These are phyloP conservation scores for Parauchenoglanis ngamensis DNA, from an alignment of 2,797 vertebrate genomes.

Conservation along the genomic window DNA sequence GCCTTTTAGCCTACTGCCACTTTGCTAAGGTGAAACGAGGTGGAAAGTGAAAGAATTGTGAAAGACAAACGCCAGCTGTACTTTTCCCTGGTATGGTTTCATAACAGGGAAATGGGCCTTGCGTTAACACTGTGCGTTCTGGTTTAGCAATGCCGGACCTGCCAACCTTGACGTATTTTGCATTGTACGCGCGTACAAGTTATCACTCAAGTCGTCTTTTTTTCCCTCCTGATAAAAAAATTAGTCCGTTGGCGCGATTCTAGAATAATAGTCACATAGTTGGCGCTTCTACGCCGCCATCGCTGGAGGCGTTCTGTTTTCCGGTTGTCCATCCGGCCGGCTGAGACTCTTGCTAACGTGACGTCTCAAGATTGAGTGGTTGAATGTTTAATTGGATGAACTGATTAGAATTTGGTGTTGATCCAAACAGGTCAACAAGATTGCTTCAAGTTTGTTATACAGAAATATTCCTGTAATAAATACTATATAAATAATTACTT, in stretches of 20 bases:
- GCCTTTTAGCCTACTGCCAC: not conserved
- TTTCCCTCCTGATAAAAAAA: not conserved
- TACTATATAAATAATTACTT: not conserved
- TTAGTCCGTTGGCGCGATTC: not conserved
- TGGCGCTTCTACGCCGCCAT: not conserved
- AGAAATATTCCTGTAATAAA: not conserved
- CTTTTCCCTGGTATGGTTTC: conserved; percentile 8
- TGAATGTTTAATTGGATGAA: not conserved
- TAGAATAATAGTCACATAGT: not conserved
- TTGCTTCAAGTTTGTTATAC: not conserved
- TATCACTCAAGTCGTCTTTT: not conserved
- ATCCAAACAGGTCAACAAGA: not conserved
- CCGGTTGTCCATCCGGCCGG: not conserved
- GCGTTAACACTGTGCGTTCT: not conserved
- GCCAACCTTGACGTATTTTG: not conserved
- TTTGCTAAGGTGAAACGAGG: conserved; percentile 1
- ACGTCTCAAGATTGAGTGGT: not conserved
- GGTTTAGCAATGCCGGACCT: not conserved
- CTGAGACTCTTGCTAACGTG: not conserved
- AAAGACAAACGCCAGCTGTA: not conserved
- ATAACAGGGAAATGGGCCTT: not conserved
- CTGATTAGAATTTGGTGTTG: not conserved
- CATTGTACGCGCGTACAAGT: not conserved
- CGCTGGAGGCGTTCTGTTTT: not conserved
- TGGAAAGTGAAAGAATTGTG: conserved; percentile 9